Evolutionary conservation across 2,113 vertebrate species (phyloP).

Genomic region (Bothrops jararaca): DNA sequence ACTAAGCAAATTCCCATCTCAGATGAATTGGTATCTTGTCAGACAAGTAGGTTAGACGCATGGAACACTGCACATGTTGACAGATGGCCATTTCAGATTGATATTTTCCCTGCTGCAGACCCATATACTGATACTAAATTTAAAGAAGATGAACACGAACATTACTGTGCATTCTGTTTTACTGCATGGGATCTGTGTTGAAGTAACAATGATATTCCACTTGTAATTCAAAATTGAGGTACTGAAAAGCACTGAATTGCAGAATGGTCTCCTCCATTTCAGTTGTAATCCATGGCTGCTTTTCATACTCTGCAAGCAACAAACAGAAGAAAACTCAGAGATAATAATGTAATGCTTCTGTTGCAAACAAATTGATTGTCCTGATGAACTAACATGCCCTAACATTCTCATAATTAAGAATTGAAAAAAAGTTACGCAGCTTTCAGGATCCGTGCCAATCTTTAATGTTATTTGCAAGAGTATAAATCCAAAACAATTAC

Average conservation of each 20-base stretch:
- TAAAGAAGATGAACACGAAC: constrained; percentile 58
- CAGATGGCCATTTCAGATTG: constrained; percentile 69
- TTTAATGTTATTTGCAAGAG: constrained; percentile 45
- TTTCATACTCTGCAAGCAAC: constrained; percentile 60
- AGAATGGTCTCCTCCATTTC: constrained; percentile 61
- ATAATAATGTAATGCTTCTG: constrained; percentile 53
- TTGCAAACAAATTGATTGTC: constrained; percentile 53
- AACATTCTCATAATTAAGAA: constrained; percentile 30
- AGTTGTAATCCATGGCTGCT: constrained; percentile 63
- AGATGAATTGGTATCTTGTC: constrained; percentile 56
- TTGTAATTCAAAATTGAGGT: constrained; percentile 70
- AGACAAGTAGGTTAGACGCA: constrained; percentile 57
- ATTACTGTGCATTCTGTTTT: constrained; percentile 74
- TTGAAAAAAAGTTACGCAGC: constrained; percentile 41
- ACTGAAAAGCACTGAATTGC: constrained; percentile 61
- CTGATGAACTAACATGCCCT: constrained; percentile 34
- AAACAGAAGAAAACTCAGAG: constrained; percentile 58
- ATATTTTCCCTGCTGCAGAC: constrained; percentile 65
- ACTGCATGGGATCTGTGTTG: constrained; percentile 75
- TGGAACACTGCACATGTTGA: constrained; percentile 54
- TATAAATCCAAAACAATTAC: constrained; percentile 49
- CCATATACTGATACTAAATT: constrained; percentile 56
- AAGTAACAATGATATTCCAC: constrained; percentile 73
- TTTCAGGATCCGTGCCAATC: constrained; percentile 58
- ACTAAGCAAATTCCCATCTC: constrained; percentile 53